Conservation (phyloP, 1,140 invertebrate genomes). For the Gonioctena quinquepunctata region DNA sequence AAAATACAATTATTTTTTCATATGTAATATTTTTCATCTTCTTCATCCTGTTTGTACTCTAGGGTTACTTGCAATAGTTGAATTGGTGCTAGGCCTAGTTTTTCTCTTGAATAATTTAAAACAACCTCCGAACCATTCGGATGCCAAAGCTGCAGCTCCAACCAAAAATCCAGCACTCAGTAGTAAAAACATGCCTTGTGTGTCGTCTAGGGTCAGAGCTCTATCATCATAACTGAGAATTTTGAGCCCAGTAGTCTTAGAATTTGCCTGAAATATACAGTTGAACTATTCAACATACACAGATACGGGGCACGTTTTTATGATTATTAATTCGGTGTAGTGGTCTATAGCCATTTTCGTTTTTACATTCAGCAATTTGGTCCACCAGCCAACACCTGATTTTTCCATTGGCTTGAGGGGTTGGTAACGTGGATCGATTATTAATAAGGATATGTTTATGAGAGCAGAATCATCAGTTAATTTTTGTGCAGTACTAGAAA, state of each 20-base stretch:
- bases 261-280: constrained; percentile 42
- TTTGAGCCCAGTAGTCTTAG: constrained; percentile 26
- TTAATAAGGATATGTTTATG: too few relatives aligned
- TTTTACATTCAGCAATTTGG: too few relatives aligned
- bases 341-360: too few relatives aligned
- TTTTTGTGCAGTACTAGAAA: too few relatives aligned
- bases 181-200: constrained; percentile 77
- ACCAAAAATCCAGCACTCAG: constrained; percentile 68
- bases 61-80: constrained; percentile 39
- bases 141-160: constrained; percentile 61
- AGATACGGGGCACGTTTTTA: too few relatives aligned
- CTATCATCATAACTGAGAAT: constrained; percentile 64
- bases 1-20: not conserved
- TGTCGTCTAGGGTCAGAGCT: constrained; percentile 71
- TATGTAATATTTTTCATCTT: not conserved
- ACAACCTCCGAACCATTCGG: constrained; percentile 68
- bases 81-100: constrained; percentile 16
- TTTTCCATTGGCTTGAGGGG: too few relatives aligned
- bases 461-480: too few relatives aligned
- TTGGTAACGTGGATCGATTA: too few relatives aligned
- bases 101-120: constrained; percentile 58
- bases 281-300: too few relatives aligned
- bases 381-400: too few relatives aligned
- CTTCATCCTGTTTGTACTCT: constrained; percentile 35
- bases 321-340: too few relatives aligned